phyloP scores from a whole-genome alignment of 1,140 invertebrate species.

The Brachionus plicatilis region DNA sequence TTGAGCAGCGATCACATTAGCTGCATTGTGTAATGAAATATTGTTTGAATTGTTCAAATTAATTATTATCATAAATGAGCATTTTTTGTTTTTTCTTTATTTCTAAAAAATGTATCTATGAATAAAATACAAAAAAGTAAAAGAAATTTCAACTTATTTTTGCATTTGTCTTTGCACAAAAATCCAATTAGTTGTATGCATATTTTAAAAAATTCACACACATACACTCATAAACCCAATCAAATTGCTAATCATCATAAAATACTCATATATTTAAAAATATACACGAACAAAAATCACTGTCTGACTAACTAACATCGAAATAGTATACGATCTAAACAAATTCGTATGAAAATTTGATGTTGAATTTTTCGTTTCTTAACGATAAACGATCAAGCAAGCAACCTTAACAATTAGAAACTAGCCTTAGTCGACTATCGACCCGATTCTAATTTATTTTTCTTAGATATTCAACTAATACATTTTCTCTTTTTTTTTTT shows the following conservation, averaged over 20 bases:
- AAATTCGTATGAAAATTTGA: background rate
- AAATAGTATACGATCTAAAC: background rate
- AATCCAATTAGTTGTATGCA: background rate
- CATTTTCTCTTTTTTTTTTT: background rate
- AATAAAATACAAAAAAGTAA: background rate
- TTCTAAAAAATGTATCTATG: background rate
- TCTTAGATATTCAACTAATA: background rate
- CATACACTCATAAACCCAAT: background rate
- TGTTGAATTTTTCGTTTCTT: background rate
- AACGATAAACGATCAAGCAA: background rate
- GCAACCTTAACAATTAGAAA: background rate
- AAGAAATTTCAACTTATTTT: background rate
- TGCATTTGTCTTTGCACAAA: background rate
- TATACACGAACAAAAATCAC: background rate
- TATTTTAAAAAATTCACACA: background rate
- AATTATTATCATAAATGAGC: background rate
- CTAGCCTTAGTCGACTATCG: background rate
- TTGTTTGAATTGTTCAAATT: too few relatives aligned
- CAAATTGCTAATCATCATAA: background rate
- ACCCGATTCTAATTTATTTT: constrained; percentile 9
- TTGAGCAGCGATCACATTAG: too few relatives aligned
- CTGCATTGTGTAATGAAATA: too few relatives aligned
- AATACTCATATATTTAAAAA: background rate
- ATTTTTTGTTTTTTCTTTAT: background rate
- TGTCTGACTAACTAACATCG: background rate